Percentiles rank a stretch among this genome's conserved stretches.
Evolutionary conservation across 2,797 vertebrate species (phyloP).

Genomic region (Sciurus vulgaris): DNA sequence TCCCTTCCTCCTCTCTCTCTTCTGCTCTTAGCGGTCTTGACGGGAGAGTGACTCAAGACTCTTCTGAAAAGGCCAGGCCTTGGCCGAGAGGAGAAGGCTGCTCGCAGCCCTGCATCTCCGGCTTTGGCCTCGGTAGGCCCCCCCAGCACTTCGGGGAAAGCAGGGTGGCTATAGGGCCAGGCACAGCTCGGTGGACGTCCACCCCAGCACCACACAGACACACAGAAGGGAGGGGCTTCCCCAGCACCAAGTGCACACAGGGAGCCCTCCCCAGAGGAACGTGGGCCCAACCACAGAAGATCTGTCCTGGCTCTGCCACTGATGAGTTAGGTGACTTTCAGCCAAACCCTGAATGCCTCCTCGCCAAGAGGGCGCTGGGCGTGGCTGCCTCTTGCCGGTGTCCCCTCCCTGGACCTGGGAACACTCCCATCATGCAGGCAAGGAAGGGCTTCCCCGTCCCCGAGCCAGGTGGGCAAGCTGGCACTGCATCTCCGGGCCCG

Average conservation of each 20-base stretch:
- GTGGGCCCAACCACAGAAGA: neutral
- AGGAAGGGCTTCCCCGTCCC: neutral
- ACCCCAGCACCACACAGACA: no score
- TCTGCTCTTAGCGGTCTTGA: neutral
- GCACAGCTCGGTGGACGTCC: no score
- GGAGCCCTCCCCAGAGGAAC: neutral
- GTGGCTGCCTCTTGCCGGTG: accelerated
- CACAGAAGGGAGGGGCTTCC: no score
- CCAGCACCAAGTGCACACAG: no score
- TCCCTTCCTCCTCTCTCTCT: neutral
- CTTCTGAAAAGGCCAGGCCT: neutral
- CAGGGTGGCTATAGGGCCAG: no score
- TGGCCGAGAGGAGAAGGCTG: neutral
- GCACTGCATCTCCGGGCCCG: accelerated
- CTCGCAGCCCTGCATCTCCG: neutral
- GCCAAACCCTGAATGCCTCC: neutral
- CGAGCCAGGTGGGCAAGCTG: accelerated
- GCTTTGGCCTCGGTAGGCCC: accelerated
- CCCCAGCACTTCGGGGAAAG: no score
- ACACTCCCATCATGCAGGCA: accelerated
- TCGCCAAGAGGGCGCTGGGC: neutral
- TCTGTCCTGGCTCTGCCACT: neutral
- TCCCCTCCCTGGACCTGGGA: accelerated
- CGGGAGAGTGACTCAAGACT: neutral
- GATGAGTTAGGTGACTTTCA: neutral